Base-by-base conservation (phyloP, 2,888 invertebrate species). In the Trypoxylon attenuatum region DNA sequence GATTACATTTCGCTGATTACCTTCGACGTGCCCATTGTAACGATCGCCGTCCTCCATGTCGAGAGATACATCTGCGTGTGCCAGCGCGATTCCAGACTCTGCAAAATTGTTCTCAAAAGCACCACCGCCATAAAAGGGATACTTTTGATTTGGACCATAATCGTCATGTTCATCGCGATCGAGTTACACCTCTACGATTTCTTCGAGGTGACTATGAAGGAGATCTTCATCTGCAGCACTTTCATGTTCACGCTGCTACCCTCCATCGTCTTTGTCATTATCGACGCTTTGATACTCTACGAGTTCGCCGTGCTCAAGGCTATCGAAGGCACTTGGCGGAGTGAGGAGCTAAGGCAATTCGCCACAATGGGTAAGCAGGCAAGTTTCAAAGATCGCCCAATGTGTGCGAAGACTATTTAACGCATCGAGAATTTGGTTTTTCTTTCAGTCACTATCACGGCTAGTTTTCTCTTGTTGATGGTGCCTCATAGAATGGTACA, bases 1-100 rank as follows among this genome's bases (percentile, higher is more conserved):
- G 80, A 81, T 51, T 83, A 82, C 59, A 66, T 82, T 13, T 78
- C 74, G 5, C 55, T 78, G 43, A 61, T 84, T 39, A 84, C 75
- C 25, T 79, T 83, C 41, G 77, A 79, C 38, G 76, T 79, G 6
- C 79, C 82, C 1, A 59, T 80, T 0, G 50, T 80, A 41, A 83
- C 81, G 15, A 65, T 83, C 13, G 76, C 72, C 1, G 57, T 82
- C 13, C 55, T 83, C 16, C 75, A 74, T 19, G 56, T 84, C 41
- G 80, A 83, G 45, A 65, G 76, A 52, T 82, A 82, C 59, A 49
- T 80, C 5, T n/a, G 58, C 0, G 21, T 80, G 0, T 81, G 78
- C 22, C 60, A 59, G 1, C 41, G 33, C 2, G 47, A 63, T 4
- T 60, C 75, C 1, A 6, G n/a, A 0, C 41, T 74, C 0, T 59